Base-by-base conservation (phyloP, 2,113 vertebrate genomes). In the Hemiprocne comata region DNA sequence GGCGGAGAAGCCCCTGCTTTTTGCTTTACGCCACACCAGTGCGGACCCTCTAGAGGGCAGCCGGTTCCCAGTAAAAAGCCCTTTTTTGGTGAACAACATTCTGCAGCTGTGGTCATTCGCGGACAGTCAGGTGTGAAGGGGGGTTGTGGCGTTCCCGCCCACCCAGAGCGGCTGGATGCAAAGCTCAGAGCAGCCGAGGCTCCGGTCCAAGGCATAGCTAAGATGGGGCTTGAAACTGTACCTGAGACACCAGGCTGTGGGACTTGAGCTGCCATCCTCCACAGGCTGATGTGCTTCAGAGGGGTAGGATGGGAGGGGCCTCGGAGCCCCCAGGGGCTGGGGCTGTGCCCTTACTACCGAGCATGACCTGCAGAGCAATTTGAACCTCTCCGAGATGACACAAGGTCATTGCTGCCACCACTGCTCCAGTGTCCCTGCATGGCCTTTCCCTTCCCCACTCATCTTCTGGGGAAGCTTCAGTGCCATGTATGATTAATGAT, bases 11-110 rank as follows among this genome's bases (percentile, higher is more conserved):
- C 13, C 24, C 34, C 23, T 0, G 2, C 4, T 13, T 34, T n/a
- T n/a, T 60, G 7, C 67, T 17, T 66, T 2, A 3, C 0, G 33
- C 44, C 5, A 7, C 71, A 71, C n/a, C 6, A 6, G 29, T 58
- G 46, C 2, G 9, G 51, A 61, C 58, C 84, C 94, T 94, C 77
- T 73, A 96, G 94, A 94, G 95, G 92, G 94, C 94, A 95, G 92
- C 74, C 16, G 0, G 46, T 26, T 93, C 51, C 83, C 36, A 44
- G 60, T 21, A 90, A 89, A 94, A 53, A 46, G 17, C 16, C 2
- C 0, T 1, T 1, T 62, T 70, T 70, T 23, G 65, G 42, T 16
- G 31, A 48, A 6, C 21, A 11, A 0, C 12, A 3, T 4, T 17
- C 38, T 26, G n/a, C 23, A 12, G 55, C 1, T 15, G n/a, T 2